Conservation (phyloP, 2,797 vertebrate species). For the Rhyacichthys aspro region DNA sequence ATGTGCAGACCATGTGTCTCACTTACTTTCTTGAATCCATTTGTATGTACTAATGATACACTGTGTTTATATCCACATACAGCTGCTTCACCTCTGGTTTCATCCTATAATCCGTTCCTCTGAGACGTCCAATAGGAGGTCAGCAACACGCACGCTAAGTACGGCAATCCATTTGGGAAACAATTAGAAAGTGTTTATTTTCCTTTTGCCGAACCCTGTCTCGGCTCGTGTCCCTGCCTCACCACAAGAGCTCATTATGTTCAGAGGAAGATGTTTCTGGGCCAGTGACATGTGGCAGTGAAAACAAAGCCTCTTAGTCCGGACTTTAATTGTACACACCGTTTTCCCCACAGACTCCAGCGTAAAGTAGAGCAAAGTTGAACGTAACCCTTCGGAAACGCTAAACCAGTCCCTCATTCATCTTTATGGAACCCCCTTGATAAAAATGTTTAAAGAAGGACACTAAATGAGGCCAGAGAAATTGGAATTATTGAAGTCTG, state of each 20-base stretch:
- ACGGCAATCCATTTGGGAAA: slow-evolving; percentile 37
- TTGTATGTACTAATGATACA: background rate
- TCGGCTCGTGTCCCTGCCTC: slow-evolving; percentile 6
- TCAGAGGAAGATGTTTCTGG: slow-evolving; percentile 13
- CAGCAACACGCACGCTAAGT: slow-evolving; percentile 5
- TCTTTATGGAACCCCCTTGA: too few species aligned
- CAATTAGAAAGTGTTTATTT: slow-evolving; percentile 36
- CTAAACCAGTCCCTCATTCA: too few species aligned
- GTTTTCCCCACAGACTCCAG: background rate
- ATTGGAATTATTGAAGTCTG: too few species aligned
- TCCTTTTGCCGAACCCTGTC: slow-evolving; percentile 4
- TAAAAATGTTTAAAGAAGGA: too few species aligned
- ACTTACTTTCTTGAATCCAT: too few species aligned
- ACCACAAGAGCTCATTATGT: slow-evolving; percentile 10
- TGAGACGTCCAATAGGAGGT: slow-evolving; percentile 18
- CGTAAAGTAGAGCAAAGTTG: slow-evolving; percentile 5
- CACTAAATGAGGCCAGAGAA: too few species aligned
- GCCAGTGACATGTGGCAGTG: background rate
- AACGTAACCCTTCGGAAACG: background rate
- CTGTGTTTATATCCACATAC: background rate
- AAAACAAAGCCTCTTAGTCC: slow-evolving; percentile 37
- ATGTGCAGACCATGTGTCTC: too few species aligned
- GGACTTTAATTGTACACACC: slow-evolving; percentile 7
- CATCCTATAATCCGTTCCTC: slow-evolving; percentile 13
- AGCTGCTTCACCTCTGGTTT: slow-evolving; percentile 9